phyloP scores from a whole-genome alignment of 2,888 invertebrate species.

The Cephus pulcher region DNA sequence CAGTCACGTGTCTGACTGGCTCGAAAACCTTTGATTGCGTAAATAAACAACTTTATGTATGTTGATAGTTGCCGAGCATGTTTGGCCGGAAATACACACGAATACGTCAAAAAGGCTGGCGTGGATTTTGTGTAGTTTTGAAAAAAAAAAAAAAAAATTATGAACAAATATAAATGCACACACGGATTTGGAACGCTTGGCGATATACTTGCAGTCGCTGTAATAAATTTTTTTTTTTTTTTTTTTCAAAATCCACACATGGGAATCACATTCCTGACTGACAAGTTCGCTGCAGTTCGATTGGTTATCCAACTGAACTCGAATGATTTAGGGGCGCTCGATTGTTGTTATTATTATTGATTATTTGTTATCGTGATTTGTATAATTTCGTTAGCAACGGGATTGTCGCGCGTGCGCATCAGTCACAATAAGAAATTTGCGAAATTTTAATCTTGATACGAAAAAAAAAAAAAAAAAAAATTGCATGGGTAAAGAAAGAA shows the following conservation, averaged over 20 bases:
- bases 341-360: background rate
- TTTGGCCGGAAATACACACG: background rate
- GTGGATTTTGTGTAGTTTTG: background rate
- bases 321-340: background rate
- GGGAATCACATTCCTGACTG: background rate
- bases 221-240: too few species aligned
- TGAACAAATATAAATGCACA: background rate
- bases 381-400: background rate
- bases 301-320: background rate
- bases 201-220: background rate
- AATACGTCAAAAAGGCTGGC: background rate
- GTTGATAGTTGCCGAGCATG: too few species aligned
- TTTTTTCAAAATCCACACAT: background rate
- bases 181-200: background rate
- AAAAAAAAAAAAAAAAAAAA: background rate
- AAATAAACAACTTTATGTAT: too few species aligned
- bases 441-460: background rate
- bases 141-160: background rate
- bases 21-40: too few species aligned
- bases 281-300: background rate
- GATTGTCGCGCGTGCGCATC: too few species aligned
- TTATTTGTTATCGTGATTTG: background rate
- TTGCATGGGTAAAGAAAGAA: background rate
- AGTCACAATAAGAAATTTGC: background rate
- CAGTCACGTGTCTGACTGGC: too few species aligned